phyloP scores from a whole-genome alignment of 2,888 invertebrate species.

The Dioctria rufipes region DNA sequence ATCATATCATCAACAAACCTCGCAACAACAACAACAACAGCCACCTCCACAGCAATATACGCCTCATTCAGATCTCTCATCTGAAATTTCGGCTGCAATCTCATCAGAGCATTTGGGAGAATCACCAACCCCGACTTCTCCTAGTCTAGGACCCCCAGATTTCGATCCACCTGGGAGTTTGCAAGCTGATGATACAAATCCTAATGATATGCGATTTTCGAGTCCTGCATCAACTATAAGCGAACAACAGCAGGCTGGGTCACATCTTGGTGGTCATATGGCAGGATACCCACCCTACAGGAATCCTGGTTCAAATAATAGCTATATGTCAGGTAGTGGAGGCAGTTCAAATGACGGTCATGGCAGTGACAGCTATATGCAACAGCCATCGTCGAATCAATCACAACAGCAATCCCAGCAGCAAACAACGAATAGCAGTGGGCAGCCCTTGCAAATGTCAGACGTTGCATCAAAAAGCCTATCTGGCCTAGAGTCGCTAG shows the following conservation, averaged over 20 bases:
- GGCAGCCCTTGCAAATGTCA: constrained; percentile 55
- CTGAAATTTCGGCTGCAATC: constrained; percentile 85
- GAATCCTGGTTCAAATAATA: constrained; percentile 64
- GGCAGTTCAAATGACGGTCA: constrained; percentile 51
- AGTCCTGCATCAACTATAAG: constrained; percentile 69
- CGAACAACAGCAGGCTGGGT: constrained; percentile 58
- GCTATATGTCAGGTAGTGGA: constrained; percentile 57
- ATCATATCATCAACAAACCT: constrained; percentile 60
- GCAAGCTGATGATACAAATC: constrained; percentile 67
- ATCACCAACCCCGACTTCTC: constrained; percentile 80
- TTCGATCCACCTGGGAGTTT: constrained; percentile 81
- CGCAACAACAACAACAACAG: constrained; percentile 63
- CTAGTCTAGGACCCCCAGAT: constrained; percentile 80
- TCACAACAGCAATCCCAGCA: constrained; percentile 61
- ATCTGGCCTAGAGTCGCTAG: constrained; percentile 89
- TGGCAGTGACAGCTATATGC: constrained; percentile 46
- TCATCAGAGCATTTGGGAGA: constrained; percentile 77
- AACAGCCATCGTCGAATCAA: constrained; percentile 55
- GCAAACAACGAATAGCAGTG: constrained; percentile 57
- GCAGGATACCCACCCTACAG: constrained; percentile 64
- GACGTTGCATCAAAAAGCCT: constrained; percentile 90
- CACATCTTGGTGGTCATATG: constrained; percentile 17
- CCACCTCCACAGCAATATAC: constrained; percentile 72
- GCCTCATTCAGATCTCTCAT: constrained; percentile 82
- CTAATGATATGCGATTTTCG: constrained; percentile 73